phyloP scores from a whole-genome alignment of 2,888 invertebrate genomes.

The Acleris sparsana region DNA sequence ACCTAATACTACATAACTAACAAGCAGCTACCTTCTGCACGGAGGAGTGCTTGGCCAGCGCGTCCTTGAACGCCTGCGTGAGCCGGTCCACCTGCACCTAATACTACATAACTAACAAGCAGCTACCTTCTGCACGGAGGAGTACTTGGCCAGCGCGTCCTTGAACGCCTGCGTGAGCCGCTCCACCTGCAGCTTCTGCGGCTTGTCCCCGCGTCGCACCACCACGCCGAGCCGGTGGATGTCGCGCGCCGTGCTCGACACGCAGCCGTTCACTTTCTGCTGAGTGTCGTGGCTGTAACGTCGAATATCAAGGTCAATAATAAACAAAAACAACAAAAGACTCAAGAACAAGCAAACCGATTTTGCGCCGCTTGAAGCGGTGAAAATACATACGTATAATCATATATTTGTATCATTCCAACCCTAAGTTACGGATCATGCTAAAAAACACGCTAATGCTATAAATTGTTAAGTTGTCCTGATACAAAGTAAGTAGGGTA shows the following conservation, averaged over 20 bases:
- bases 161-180: slow-evolving; percentile 92
- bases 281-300: slow-evolving; percentile 87
- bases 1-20: slow-evolving; percentile 65
- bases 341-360: too few species aligned
- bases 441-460: too few species aligned
- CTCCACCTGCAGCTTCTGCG: slow-evolving; percentile 92
- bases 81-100: slow-evolving; percentile 91
- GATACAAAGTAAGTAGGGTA: too few species aligned
- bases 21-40: slow-evolving; percentile 85
- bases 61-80: slow-evolving; percentile 91
- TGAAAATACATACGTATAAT: too few species aligned
- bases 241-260: slow-evolving; percentile 88
- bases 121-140: slow-evolving; percentile 87
- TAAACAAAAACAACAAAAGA: too few species aligned
- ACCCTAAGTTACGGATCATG: too few species aligned
- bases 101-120: too few species aligned
- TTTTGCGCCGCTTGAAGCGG: too few species aligned
- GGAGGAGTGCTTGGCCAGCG: slow-evolving; percentile 89
- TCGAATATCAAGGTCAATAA: slow-evolving; percentile 1
- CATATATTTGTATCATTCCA: too few species aligned
- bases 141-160: slow-evolving; percentile 90
- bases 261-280: slow-evolving; percentile 88
- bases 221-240: slow-evolving; percentile 88
- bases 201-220: slow-evolving; percentile 88
- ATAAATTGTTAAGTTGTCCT: too few species aligned